Conservation (phyloP, 2,797 vertebrate species). For the Hypotaenidia philippensis region DNA sequence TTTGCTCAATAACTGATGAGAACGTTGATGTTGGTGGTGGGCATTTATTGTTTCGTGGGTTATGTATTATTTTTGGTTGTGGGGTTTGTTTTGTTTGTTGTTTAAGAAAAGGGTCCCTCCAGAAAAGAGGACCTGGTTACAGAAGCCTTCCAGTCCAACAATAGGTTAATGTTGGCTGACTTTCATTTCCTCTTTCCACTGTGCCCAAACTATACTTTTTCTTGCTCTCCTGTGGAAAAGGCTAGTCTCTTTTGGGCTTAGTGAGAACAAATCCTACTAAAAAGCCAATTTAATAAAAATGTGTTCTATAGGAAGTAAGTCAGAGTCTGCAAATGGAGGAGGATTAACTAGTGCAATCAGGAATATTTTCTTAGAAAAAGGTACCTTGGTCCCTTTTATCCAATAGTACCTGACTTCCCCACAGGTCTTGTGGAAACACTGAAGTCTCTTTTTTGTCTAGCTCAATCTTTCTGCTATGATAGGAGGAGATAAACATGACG, state of each 20-base stretch:
- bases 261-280: neutral
- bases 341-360: neutral
- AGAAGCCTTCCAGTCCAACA: neutral
- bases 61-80: neutral
- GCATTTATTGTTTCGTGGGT: neutral
- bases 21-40: rapidly evolving
- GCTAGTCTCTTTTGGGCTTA: neutral
- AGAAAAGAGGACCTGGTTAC: neutral
- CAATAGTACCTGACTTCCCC: neutral
- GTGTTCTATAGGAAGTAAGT: neutral
- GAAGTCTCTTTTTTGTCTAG: neutral
- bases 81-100: neutral
- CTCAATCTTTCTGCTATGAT: neutral
- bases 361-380: neutral
- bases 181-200: neutral
- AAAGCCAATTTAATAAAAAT: neutral
- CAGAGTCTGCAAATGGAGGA: neutral
- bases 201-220: neutral
- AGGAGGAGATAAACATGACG: neutral
- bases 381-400: neutral
- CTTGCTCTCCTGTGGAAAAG: neutral
- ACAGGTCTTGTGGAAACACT: neutral
- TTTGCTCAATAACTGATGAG: neutral
- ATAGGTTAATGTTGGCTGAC: neutral
- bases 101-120: rapidly evolving